Evolutionary conservation across 2,888 invertebrate genomes (phyloP), one percentile per base, ranked within the genome.

Genomic region (Quadroppia sp.): DNA sequence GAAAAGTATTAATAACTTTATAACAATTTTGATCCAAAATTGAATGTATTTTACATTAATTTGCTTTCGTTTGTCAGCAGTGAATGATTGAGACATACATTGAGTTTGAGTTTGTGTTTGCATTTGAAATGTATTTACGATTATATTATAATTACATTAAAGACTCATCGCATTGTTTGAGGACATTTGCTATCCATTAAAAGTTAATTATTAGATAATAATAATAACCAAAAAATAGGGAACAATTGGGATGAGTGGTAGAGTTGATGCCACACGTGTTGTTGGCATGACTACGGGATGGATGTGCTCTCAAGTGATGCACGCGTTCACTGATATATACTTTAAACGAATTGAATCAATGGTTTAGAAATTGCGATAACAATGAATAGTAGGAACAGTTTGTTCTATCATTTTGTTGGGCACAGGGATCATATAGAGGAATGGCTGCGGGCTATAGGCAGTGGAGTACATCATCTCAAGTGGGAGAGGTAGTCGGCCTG

Each of bases 391-490:
- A 7, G 15, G 30, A 59, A 59, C 28, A 30, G 59, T 59, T 59
- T 59, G 28, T 20, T 20, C 3, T 53, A 61, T 9, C 32, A 32
- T 17, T 61, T 59, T 32, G 59, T 61, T 32, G 30, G 59, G 25
- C 23, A 53, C 25, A 61, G 67, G 67, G 40, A 67, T 67, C 67
- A 67, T 40, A 67, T 23, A 67, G 56, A n/a, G 40, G 40, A 61
- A 67, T 67, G 67, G 40, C 67, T 67, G 40, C 67, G 67, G 67
- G 67, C 67, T 67, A 67, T 67, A 67, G 67, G 36, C 36, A 42
- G 15, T 67, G 42, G 67, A 67, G 67, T 67, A 67, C 67, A 67
- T 61, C 61, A 61, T 67, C 42, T 67, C 67, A 67, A 67, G 67
- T 67, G 67, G n/a, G 67, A 67, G 67, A 67, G 67, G 59, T 23